phyloP scores from a whole-genome alignment of 2,888 invertebrate species.

The Drosophila ustulata region DNA sequence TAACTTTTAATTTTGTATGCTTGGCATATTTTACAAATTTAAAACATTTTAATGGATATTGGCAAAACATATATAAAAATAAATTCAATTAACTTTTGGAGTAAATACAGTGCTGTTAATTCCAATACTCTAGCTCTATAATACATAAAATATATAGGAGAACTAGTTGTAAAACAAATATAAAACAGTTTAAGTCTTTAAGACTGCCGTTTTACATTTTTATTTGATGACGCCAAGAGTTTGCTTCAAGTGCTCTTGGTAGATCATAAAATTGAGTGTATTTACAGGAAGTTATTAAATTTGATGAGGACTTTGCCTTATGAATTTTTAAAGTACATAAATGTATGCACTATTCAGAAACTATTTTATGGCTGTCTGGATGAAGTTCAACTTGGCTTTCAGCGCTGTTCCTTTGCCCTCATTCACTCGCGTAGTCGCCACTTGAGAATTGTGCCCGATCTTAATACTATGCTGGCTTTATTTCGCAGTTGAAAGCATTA shows the following conservation, averaged over 20 bases:
- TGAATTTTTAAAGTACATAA: neutral
- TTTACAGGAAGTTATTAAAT: conserved; percentile 1
- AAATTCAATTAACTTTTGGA: too few relatives aligned
- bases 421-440: conserved; percentile 1
- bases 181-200: neutral
- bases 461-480: conserved; percentile 22
- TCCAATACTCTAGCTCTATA: too few relatives aligned
- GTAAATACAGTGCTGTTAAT: too few relatives aligned
- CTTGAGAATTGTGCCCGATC: conserved; percentile 12
- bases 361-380: neutral
- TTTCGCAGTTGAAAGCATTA: conserved; percentile 40
- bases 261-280: conserved; percentile 1
- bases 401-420: neutral
- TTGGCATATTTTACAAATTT: too few relatives aligned
- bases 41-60: too few relatives aligned
- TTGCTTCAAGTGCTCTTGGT: neutral
- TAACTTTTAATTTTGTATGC: too few relatives aligned
- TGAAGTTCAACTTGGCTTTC: too few relatives aligned
- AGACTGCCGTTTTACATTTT: neutral
- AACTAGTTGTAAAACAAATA: neutral
- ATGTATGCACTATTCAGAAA: neutral
- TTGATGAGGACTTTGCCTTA: neutral
- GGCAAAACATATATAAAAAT: too few relatives aligned
- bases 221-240: neutral
- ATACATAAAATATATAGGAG: too few relatives aligned